A percentile compares a stretch with the other conserved stretches of the same genome.
These are phyloP conservation scores for Drosophila subpulchrella DNA, from an alignment of 1,140 invertebrate genomes.

Conservation along the genomic window DNA sequence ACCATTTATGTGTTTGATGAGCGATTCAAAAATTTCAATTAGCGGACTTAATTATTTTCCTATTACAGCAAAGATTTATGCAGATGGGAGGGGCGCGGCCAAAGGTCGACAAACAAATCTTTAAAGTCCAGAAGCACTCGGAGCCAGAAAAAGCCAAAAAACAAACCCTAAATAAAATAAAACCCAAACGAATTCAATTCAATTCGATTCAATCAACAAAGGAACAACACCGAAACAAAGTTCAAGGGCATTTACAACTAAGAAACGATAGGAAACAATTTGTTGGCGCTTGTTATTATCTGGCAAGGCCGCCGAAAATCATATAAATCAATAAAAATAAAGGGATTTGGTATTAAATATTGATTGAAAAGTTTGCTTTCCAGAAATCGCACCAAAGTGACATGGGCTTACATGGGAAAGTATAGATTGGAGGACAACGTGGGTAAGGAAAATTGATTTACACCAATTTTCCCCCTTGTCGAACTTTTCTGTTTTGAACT, in stretches of 20 bases:
- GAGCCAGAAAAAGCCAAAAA: not conserved
- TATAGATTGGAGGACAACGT: not conserved
- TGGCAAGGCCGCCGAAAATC: constrained; percentile 40
- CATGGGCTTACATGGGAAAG: constrained; percentile 5
- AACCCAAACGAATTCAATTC: constrained; percentile 16
- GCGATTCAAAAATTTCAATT: constrained; percentile 21
- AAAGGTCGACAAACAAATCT: constrained; percentile 40
- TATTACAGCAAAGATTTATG: constrained; percentile 18
- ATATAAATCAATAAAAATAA: constrained; percentile 66
- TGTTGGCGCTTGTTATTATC: constrained; percentile 11
- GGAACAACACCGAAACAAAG: constrained; percentile 22
- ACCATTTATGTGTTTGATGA: constrained; percentile 17
- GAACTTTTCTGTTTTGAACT: not conserved
- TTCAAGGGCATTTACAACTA: constrained; percentile 59
- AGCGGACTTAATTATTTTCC: constrained; percentile 17
- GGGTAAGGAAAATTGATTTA: constrained; percentile 13
- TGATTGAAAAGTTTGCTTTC: constrained; percentile 55
- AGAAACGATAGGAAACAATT: constrained; percentile 32
- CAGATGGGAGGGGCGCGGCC: constrained; percentile 4
- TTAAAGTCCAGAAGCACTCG: constrained; percentile 18
- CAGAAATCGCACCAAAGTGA: constrained; percentile 49
- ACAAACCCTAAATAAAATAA: not conserved
- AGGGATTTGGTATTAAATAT: constrained; percentile 56
- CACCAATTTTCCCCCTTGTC: not conserved
- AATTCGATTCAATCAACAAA: constrained; percentile 27